Base-by-base conservation (phyloP, 2,797 vertebrate genomes). In the Hozukius guyotensis region DNA sequence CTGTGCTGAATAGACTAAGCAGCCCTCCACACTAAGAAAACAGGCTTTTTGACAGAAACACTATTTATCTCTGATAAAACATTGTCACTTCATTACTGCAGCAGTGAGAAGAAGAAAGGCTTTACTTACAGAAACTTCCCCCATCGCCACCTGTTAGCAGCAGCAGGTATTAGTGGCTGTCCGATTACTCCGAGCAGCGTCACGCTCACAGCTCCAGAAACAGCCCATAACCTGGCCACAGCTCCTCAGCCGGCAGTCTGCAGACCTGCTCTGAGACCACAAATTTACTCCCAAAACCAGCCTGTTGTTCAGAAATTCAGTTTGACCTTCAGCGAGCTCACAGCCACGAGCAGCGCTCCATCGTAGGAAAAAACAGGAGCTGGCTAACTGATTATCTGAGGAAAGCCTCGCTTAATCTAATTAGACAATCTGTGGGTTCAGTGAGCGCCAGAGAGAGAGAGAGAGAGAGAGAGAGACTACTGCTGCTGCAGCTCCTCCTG, bases 381-480 rank as follows among this genome's bases (percentile, higher is more conserved):
- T 94, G 93, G 93, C 95, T 93, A 89, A 95, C 96, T 97, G 96
- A 96, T 97, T 97, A 98, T 96, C 96, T 95, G 93, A 94, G 95
- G 96, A 97, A 97, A 97, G 96, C 96, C 96, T 96, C 72, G 91
- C 94, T 96, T 97, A 97, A 97, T 97, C 97, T 96, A 97, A 97
- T 98, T 97, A 98, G 95, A 89, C 94, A 95, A 96, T 95, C 94
- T 94, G 95, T 93, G 91, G 93, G 90, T 92, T 81, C 86, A 73
- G 88, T 82, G 90, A 93, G 88, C 71, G 62, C 81, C 88, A 91
- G 87, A 83, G 84, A 83, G 83, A 62, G 18, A 49, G 16, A 46
- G 42, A 18, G 42, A 8, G 16, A 18, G 42, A 18, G 42, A 46
- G 42, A 46, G 34, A 36, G 42, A 46, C 78, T 38, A 74, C 73